A percentile compares a stretch with the other conserved stretches of the same genome.
phyloP scores from a whole-genome alignment of 2,888 invertebrate genomes.

The Cynaeus angustus region DNA sequence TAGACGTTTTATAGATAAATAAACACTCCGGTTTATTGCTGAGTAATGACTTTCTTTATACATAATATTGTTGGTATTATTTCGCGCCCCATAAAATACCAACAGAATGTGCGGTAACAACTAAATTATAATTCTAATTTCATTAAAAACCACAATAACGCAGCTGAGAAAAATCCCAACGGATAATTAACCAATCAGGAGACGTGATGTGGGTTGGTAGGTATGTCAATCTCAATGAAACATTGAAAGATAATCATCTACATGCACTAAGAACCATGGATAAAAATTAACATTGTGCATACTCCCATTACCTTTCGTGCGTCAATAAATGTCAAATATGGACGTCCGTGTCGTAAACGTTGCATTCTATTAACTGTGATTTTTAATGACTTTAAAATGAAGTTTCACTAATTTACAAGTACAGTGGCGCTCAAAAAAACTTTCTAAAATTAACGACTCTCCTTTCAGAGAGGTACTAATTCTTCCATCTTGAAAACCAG shows the following conservation, averaged over 20 bases:
- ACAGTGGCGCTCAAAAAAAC: not conserved
- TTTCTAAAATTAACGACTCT: conserved; percentile 18
- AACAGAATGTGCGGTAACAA: not conserved
- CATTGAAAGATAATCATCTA: conserved; percentile 4
- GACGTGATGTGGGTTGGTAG: not conserved
- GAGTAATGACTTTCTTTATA: too few species aligned
- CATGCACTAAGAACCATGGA: not conserved
- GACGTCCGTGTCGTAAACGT: not conserved
- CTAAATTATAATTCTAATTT: not conserved
- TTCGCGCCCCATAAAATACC: not conserved
- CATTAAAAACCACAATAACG: not conserved
- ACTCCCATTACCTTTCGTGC: not conserved
- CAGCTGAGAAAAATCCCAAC: not conserved
- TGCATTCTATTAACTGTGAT: not conserved
- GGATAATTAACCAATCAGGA: conserved; percentile 8
- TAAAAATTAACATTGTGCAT: conserved; percentile 1
- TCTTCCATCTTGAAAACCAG: not conserved
- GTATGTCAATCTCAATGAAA: conserved; percentile 8
- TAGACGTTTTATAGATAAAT: too few species aligned
- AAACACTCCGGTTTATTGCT: too few species aligned
- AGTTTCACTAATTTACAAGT: too few species aligned
- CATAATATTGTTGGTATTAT: too few species aligned
- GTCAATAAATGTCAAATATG: too few species aligned
- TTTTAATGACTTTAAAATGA: too few species aligned
- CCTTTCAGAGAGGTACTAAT: conserved; percentile 8